Percentiles rank a stretch among this genome's conserved stretches.
These are phyloP conservation scores for Cyaniris semiargus DNA, from an alignment of 2,888 invertebrate genomes.

Conservation along the genomic window DNA sequence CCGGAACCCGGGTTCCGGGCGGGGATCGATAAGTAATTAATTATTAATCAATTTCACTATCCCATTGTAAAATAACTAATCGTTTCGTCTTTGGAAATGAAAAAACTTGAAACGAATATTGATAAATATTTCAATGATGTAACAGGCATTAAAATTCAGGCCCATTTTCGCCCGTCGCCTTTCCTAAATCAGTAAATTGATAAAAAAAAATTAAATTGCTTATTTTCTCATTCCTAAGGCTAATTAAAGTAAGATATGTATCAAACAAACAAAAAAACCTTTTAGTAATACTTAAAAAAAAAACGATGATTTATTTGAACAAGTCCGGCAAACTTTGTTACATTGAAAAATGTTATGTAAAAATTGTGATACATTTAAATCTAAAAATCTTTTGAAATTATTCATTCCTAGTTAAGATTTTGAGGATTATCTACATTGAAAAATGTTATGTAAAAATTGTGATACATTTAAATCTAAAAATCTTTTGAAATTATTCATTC, in stretches of 20 bases:
- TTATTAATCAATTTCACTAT: too few relatives aligned
- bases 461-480: background rate
- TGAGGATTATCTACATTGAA: background rate
- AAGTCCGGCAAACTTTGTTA: background rate
- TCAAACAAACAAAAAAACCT: background rate
- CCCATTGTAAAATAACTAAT: too few relatives aligned
- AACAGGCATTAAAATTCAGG: too few relatives aligned
- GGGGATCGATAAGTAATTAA: too few relatives aligned
- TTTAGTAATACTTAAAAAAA: background rate
- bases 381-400: background rate
- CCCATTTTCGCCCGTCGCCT: too few relatives aligned
- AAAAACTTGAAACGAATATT: too few relatives aligned
- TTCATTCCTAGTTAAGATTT: background rate
- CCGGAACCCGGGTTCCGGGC: too few relatives aligned
- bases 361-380: background rate
- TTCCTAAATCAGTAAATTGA: background rate
- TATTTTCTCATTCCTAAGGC: background rate
- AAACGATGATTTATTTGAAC: background rate
- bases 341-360: background rate
- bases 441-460: background rate
- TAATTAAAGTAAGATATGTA: background rate
- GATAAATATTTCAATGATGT: too few relatives aligned
- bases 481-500: background rate
- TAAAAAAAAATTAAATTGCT: background rate
- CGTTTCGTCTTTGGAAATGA: too few relatives aligned